Evolutionary conservation across 1,140 invertebrate species (phyloP).

Genomic region (Penaeus japonicus): DNA sequence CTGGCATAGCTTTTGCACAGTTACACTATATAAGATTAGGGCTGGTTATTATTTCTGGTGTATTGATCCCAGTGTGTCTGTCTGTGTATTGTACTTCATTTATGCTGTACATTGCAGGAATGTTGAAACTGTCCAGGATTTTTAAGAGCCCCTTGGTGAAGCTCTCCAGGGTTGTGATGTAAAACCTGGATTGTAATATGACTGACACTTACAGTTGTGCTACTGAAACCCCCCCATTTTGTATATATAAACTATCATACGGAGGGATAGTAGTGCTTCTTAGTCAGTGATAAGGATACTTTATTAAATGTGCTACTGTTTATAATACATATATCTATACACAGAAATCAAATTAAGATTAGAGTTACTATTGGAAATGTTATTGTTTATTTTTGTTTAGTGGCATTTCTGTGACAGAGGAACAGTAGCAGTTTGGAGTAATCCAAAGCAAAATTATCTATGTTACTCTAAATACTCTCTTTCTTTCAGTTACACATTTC

Average conservation of each 20-base stretch:
- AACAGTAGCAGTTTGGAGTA: too few species aligned
- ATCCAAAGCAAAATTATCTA: too few species aligned
- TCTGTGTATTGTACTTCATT: conserved; percentile 14
- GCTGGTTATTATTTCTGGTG: conserved; percentile 9
- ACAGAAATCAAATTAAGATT: too few species aligned
- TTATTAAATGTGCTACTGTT: background rate
- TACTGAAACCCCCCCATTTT: background rate
- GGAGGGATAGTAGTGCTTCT: conserved; percentile 23
- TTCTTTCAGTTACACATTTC: too few species aligned
- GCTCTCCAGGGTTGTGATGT: background rate
- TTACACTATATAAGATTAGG: conserved; percentile 17
- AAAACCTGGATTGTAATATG: background rate
- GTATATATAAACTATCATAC: conserved; percentile 47
- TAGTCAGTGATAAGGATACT: conserved; percentile 31
- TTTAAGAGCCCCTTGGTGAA: too few species aligned
- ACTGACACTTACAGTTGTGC: background rate
- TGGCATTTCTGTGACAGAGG: too few species aligned
- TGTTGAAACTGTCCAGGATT: conserved; percentile 15
- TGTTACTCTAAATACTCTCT: too few species aligned
- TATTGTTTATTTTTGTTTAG: too few species aligned
- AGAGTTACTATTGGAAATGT: too few species aligned
- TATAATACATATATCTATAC: too few species aligned
- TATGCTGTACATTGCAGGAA: conserved; percentile 30
- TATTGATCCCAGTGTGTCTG: background rate
- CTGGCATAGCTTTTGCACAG: conserved; percentile 35